Evolutionary conservation across 2,113 vertebrate genomes (phyloP).

Genomic region (Onychostoma macrolepis): DNA sequence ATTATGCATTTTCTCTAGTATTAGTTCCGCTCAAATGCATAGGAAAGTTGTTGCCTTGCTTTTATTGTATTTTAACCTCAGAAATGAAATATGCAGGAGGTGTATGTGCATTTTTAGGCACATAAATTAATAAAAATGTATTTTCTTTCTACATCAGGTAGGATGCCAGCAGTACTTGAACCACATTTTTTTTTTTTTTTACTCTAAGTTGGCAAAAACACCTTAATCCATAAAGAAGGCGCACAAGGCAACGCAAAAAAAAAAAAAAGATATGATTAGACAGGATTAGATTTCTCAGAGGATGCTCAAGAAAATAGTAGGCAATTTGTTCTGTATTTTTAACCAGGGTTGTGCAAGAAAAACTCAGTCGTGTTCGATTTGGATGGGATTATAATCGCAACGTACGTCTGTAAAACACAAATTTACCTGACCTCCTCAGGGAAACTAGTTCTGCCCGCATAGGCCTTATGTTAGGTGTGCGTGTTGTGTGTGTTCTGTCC

Average conservation of each 20-base stretch:
- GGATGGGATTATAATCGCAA: not conserved
- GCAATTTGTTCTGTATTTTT: not conserved
- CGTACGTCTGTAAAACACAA: not conserved
- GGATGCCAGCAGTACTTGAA: not conserved
- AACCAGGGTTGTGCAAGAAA: not conserved
- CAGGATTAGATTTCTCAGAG: not conserved
- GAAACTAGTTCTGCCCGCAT: not conserved
- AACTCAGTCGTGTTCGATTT: not conserved
- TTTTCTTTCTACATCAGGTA: not conserved
- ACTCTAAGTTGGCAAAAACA: not conserved
- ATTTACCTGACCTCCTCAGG: constrained; percentile 2
- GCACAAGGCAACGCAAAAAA: not conserved
- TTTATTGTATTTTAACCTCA: constrained; percentile 25
- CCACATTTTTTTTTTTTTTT: not conserved
- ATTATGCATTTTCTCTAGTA: not conserved
- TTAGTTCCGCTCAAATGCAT: not conserved
- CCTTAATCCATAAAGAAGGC: not conserved
- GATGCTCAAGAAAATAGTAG: not conserved
- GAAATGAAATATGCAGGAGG: constrained; percentile 24
- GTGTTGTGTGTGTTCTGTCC: not conserved
- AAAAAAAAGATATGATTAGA: too few species aligned
- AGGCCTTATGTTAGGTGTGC: not conserved
- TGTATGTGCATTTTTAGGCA: not conserved
- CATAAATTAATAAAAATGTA: not conserved
- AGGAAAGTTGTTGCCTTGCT: not conserved